These are phyloP conservation scores for Ornithoptera alexandrae DNA, from an alignment of 2,888 invertebrate species.

Conservation along the genomic window DNA sequence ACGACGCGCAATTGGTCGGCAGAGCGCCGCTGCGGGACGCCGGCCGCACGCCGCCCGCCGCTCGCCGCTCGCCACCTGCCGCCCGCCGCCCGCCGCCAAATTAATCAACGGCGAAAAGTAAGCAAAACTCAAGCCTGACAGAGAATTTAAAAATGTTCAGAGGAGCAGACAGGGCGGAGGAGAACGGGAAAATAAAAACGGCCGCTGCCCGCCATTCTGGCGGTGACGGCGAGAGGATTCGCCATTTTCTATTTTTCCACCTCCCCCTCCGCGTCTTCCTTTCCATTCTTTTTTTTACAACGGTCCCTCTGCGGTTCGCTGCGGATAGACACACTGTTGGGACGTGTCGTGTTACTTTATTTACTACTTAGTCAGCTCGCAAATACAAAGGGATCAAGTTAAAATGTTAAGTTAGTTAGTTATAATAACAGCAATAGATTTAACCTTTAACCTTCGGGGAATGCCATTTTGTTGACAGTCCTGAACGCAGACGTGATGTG, in stretches of 20 bases:
- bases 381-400: no score
- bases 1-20: constrained; percentile 31
- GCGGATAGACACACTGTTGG: constrained; percentile 26
- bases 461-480: no score
- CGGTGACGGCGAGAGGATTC: constrained; percentile 72
- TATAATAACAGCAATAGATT: no score
- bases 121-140: constrained; percentile 52
- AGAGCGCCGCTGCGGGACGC: constrained; percentile 64
- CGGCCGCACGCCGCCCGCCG: constrained; percentile 47
- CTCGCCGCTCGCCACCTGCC: constrained; percentile 43
- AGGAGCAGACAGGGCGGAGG: constrained; percentile 60
- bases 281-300: constrained; percentile 48
- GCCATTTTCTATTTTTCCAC: constrained; percentile 68
- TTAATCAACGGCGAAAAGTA: constrained; percentile 72
- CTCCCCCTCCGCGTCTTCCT: constrained; percentile 49
- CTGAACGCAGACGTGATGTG: no score
- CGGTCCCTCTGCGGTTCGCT: constrained; percentile 30
- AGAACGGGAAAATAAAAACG: constrained; percentile 63
- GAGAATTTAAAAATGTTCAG: constrained; percentile 57
- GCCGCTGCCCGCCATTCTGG: constrained; percentile 66
- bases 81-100: constrained; percentile 51
- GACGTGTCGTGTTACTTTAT: constrained; percentile 24
- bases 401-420: no score
- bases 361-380: neutral
- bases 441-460: no score